Conservation (phyloP, 2,888 invertebrate species). For the Bursaphelenchus okinawaensis region DNA sequence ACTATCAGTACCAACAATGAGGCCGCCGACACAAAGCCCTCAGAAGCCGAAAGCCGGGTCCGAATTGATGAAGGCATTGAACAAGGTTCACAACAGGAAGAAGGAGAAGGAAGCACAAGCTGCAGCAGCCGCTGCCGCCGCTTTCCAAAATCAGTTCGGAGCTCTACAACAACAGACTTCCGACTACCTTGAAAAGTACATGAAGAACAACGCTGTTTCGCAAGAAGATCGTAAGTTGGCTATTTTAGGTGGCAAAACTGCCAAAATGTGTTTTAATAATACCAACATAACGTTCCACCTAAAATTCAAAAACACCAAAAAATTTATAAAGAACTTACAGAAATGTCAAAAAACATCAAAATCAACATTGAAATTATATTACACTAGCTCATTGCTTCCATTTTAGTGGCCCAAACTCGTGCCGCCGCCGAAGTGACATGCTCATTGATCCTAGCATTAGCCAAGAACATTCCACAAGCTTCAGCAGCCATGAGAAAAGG, state of each 20-base stretch:
- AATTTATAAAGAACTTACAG: no score
- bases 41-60: conserved; percentile 14
- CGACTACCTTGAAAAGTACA: conserved; percentile 31
- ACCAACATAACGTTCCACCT: no score
- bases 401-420: conserved; percentile 60
- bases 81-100: neutral
- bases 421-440: conserved; percentile 96
- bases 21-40: neutral
- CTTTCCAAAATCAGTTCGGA: neutral
- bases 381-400: no score
- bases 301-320: no score
- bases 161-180: neutral
- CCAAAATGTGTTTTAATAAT: no score
- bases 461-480: conserved; percentile 76
- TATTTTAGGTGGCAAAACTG: no score
- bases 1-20: neutral
- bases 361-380: no score
- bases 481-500: conserved; percentile 78
- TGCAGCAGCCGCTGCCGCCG: neutral
- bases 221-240: conserved; percentile 30
- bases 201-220: conserved; percentile 35
- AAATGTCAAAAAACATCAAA: no score
- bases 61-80: conserved; percentile 19
- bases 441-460: conserved; percentile 74
- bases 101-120: neutral